Base-by-base conservation (phyloP, 2,797 vertebrate genomes). In the Gambusia yucatana region DNA sequence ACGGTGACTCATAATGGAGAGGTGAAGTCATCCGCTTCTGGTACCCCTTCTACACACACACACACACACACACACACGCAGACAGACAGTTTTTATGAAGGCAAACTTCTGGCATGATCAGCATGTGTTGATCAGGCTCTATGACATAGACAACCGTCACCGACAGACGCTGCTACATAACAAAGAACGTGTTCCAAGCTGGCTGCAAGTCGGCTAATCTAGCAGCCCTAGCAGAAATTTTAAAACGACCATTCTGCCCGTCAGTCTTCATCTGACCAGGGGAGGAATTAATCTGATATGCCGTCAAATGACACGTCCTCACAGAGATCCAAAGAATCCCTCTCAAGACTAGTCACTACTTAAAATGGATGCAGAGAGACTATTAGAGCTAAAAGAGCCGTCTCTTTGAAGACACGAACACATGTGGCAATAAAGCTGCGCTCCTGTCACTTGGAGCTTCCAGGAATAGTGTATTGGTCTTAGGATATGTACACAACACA, bases 11-110 rank as follows among this genome's bases (percentile, higher is more conserved):
- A 95, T 85, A 81, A 82, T 57, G 82, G 84, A 90, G 88, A 87
- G 86, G 88, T 91, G 90, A 91, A 93, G 93, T 94, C 93, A 94
- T 91, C 87, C 90, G 87, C 92, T 90, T 89, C 85, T 91, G 91
- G 89, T 92, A 93, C 77, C 87, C 87, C 82, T 57, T 78, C 85
- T 78, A 85, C 77, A 77, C 81, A 69, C 76, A 65, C 57, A 33
- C 61, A 65, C 33, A 11, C 17, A 71, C 78, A 84, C 75, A 11
- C 17, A 71, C 78, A 84, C 75, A 76, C 81, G 75, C 17, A 76
- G 65, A 50, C 46, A 75, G 13, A 28, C 30, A 80, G 63, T 71
- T 84, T 78, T 78, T 67, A 69, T 28, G 59, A 82, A 82, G 77
- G 84, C 79, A 84, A 77, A 78, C 74, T 82, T 88, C 79, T 84